Conservation (phyloP, 2,797 vertebrate species). For the Schizothorax lantsangensis region DNA sequence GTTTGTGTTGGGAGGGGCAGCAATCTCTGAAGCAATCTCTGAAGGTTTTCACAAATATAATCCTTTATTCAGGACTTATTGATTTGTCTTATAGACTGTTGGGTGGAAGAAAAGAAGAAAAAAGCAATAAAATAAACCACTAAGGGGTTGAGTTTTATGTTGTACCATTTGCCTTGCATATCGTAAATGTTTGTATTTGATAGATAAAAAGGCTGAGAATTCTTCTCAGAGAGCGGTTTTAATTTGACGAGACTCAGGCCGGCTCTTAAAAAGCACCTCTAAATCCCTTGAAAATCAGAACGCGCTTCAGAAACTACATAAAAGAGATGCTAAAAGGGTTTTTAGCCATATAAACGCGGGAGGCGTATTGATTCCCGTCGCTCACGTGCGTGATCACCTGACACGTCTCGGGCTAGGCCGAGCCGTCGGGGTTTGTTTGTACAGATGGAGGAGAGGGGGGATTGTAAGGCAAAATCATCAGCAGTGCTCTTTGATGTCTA, state of each 20-base stretch:
- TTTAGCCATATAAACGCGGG: conserved; percentile 76
- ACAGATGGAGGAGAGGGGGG: conserved; percentile 83
- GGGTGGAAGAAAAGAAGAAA: neutral
- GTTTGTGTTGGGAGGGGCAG: neutral
- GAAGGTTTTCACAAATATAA: conserved; percentile 19
- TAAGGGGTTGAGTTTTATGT: conserved; percentile 42
- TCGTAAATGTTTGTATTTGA: conserved; percentile 74
- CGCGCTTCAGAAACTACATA: conserved; percentile 77
- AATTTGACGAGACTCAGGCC: conserved; percentile 71
- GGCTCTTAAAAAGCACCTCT: conserved; percentile 79
- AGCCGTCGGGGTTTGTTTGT: conserved; percentile 83
- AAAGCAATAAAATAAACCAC: conserved; percentile 49
- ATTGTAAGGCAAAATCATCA: conserved; percentile 86
- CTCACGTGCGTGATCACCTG: conserved; percentile 77
- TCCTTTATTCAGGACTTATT: conserved; percentile 55
- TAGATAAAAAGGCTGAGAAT: conserved; percentile 71
- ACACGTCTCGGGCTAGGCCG: conserved; percentile 75
- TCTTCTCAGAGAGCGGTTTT: conserved; percentile 74
- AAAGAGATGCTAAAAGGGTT: conserved; percentile 78
- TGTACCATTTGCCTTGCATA: conserved; percentile 69
- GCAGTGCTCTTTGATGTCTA: conserved; percentile 89
- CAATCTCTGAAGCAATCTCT: conserved; percentile 23
- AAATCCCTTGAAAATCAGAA: conserved; percentile 79
- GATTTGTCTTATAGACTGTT: conserved; percentile 45
- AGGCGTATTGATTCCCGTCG: conserved; percentile 77